These are phyloP conservation scores for Trichopria drosophilae DNA, from an alignment of 2,888 invertebrate genomes.

Conservation along the genomic window DNA sequence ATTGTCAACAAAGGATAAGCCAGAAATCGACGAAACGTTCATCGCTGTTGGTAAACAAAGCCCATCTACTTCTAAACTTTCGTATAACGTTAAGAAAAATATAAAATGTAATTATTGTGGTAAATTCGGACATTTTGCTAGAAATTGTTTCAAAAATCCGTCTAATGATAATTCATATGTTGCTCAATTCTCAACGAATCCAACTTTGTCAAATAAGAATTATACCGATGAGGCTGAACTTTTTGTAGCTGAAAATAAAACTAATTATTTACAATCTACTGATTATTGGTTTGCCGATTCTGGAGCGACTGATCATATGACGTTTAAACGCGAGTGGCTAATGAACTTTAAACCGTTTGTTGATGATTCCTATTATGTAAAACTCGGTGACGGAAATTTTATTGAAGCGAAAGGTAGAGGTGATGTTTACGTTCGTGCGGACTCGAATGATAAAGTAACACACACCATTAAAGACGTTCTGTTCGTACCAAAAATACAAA, in stretches of 20 bases:
- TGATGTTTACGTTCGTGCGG: slow-evolving; percentile 8
- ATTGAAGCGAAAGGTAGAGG: slow-evolving; percentile 17
- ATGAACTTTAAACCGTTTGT: not conserved
- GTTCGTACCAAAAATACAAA: slow-evolving; percentile 22
- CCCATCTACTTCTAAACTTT: not conserved
- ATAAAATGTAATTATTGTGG: slow-evolving; percentile 24
- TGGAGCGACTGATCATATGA: slow-evolving; percentile 23
- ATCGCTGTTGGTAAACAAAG: slow-evolving; percentile 1
- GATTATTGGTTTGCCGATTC: slow-evolving; percentile 19
- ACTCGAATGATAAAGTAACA: not conserved
- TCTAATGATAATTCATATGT: slow-evolving; percentile 3
- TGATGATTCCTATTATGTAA: not conserved
- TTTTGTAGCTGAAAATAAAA: not conserved
- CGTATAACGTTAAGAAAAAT: not conserved
- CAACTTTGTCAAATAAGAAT: too few species aligned
- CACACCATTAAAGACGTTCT: slow-evolving; percentile 11
- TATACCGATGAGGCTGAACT: slow-evolving; percentile 1
- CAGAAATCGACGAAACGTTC: not conserved
- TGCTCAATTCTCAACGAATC: not conserved
- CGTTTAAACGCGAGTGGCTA: slow-evolving; percentile 18
- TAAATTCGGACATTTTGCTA: slow-evolving; percentile 19
- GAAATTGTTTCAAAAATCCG: slow-evolving; percentile 13
- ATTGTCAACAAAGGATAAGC: slow-evolving; percentile 1
- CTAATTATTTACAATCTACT: not conserved
- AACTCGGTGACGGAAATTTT: slow-evolving; percentile 12